Evolutionary conservation across 2,797 vertebrate species (phyloP).

Genomic region (Amazonetta brasiliensis): DNA sequence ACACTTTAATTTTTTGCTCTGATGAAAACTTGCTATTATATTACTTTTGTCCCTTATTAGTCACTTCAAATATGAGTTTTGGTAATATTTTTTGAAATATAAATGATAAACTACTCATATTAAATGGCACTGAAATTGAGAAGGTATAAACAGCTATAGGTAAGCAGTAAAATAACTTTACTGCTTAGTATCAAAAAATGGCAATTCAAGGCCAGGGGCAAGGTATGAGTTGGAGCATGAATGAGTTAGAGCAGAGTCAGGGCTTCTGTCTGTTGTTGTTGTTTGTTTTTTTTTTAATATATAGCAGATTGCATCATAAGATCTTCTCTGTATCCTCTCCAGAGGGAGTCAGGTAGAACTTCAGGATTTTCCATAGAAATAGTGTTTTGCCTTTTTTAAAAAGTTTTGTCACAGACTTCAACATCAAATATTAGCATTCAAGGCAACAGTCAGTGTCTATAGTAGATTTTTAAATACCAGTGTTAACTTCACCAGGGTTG

Average conservation of each 20-base stretch:
- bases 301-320: neutral
- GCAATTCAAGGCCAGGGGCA: neutral
- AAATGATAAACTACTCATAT: neutral
- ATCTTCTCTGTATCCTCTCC: neutral
- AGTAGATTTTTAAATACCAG: neutral
- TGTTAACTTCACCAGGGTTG: neutral
- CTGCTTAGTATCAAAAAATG: neutral
- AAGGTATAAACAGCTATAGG: neutral
- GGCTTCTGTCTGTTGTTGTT: neutral
- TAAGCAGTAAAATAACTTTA: neutral
- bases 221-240: neutral
- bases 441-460: neutral
- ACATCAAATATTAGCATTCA: neutral
- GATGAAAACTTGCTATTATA: neutral
- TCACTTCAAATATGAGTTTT: neutral
- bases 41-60: neutral
- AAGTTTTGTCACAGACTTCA: neutral
- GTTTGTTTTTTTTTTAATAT: neutral
- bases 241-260: neutral
- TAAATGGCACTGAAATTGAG: neutral
- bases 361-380: neutral
- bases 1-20: neutral
- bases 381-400: neutral
- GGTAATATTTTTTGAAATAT: neutral
- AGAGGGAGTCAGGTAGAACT: neutral